Conservation (phyloP, 2,797 vertebrate species). For the Catostomus latipinnis region DNA sequence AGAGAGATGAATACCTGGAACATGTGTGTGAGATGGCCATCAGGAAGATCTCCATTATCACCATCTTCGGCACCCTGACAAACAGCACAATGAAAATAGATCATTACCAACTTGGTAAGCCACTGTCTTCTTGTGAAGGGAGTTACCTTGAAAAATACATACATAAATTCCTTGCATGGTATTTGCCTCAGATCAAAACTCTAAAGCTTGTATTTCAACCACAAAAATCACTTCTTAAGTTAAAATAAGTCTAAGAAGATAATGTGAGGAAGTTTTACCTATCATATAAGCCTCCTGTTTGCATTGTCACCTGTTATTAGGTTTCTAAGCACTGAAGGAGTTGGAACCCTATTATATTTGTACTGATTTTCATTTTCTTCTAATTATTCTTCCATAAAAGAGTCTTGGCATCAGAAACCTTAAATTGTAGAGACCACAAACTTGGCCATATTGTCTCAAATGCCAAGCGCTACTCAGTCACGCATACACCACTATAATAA, state of each 20-base stretch:
- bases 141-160: background rate
- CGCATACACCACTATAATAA: too few species aligned
- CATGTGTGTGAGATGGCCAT: conserved; percentile 99
- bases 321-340: too few species aligned
- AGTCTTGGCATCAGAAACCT: too few species aligned
- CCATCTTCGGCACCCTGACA: conserved; percentile 90
- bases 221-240: background rate
- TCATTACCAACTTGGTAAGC: conserved; percentile 96
- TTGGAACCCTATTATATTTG: too few species aligned
- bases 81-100: conserved; percentile 99
- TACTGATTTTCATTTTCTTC: too few species aligned
- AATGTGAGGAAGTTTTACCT: background rate
- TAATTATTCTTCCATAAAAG: too few species aligned
- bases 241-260: background rate
- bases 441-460: too few species aligned
- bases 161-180: background rate
- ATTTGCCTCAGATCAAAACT: background rate
- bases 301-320: conserved; percentile 5
- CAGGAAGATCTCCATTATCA: conserved; percentile 93
- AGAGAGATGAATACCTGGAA: conserved; percentile 96
- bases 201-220: background rate
- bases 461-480: too few species aligned
- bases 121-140: background rate
- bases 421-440: too few species aligned
- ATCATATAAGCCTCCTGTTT: background rate